Base-by-base conservation (phyloP, 1,140 invertebrate species). In the Hesperophylax magnus region DNA sequence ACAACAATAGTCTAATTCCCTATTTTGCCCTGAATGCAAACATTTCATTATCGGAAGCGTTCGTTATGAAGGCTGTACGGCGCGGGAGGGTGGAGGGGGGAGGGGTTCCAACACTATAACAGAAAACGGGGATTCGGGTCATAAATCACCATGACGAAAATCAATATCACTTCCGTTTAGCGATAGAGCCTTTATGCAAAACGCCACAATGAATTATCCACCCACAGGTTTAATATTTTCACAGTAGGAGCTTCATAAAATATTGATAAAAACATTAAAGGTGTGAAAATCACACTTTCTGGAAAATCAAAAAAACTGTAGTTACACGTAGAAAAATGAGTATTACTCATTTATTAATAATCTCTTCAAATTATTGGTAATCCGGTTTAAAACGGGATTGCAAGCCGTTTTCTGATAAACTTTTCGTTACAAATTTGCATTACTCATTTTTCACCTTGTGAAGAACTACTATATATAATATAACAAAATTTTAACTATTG, bases 121-220 rank as follows among this genome's bases (percentile, higher is more conserved):
- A 58, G 77, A 65, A 77, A 72, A 82, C 24, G 67, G 81, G 77
- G 60, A 72, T 72, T 72, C 56, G 18, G 75, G 77, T 31, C 53
- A 77, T 83, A 83, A 83, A 83, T 83, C 79, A 83, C 78, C 31
- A 71, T 74, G 65, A 61, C 82, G 72, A 83, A 84, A 84, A 84
- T 84, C 82, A 84, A 84, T 84, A 84, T 84, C 80, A 77, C 81
- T 81, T 84, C 82, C 80, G 72, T 74, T 76, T 34, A 81, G 71
- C 74, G 77, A 84, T 81, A 80, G 61, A 81, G 79, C 82, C 60
- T 79, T 81, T 83, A 81, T 75, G 72, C 71, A 72, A 77, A 84
- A 72, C 47, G 69, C 47, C 47, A 53, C 39, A 17, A 54, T 72
- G 52, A 72, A 72, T 47, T 47, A 72, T 18, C 65, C 65, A 15